Evolutionary conservation across 2,888 invertebrate species (phyloP), one percentile per base, ranked within the genome.

Genomic region (Drosophila mettleri): DNA sequence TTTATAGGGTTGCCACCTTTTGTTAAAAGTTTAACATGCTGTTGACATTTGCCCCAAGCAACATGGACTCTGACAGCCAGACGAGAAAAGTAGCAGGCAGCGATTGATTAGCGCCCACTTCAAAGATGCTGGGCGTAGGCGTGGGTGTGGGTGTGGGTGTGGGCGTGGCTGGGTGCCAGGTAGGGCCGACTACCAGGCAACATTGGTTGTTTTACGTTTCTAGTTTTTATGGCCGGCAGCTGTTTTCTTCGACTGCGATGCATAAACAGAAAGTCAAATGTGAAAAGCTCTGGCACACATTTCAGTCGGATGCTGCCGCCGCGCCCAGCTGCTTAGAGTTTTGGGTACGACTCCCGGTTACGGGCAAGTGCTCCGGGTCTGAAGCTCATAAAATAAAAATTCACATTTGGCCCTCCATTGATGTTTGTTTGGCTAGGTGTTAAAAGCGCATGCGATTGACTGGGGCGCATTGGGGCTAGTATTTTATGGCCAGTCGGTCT

Each of bases 201-300:
- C 31, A 63, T 57, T 71, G 18, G 9, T 8, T 27, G 5, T 43
- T 43, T 43, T 4, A 24, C 41, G 67, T 64, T 43, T 43, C 24
- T 2, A 22, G n/a, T 34, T 69, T 71, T 78, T 78, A 74, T 65
- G 55, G 55, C 54, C 65, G 22, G 61, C 74, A 59, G 74, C 74
- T 74, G 65, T 66, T 62, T 27, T 20, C 27, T 52, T 59, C 45
- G 48, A 55, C 38, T 34, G n/a, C n/a, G 45, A 6, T 27, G 27
- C 58, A 58, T 70, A 69, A 69, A 70, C 61, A 64, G 62, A 59
- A 34, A 52, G 27, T 46, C 45, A 65, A 69, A 58, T 51, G 63
- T 57, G 53, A 39, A 70, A 59, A 65, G 48, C 45, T 62, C 38
- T 61, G 78, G 72, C 78, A 69, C 66, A 72, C 54, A 66, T 74